Base-by-base conservation (phyloP, 2,888 invertebrate species). In the Troides oblongomaculatus region DNA sequence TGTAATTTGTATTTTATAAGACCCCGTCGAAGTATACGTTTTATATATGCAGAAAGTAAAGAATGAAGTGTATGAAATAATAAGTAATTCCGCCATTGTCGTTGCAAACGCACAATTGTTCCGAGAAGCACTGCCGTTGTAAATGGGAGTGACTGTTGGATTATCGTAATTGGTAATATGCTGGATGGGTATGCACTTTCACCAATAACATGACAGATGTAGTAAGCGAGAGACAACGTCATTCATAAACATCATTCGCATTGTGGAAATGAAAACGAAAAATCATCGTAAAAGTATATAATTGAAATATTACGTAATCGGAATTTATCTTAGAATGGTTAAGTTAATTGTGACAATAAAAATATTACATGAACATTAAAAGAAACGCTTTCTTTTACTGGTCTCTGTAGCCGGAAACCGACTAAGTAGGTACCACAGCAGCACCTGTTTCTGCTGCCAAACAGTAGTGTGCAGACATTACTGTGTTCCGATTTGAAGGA, bases 131-230 rank as follows among this genome's bases (percentile, higher is more conserved):
- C 72, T 73, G 75, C 75, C 65, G 69, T 68, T 77, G 77, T 75
- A 80, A 79, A 78, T 71, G 65, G 62, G 58, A 73, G 66, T 70
- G 69, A 73, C 69, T 50, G 39, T 43, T 46, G 64, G 43, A 83
- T 83, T 84, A 81, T 81, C 75, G 75, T 83, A 84, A 86, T 84
- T 86, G 83, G 79, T 80, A 77, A 81, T 60, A 60, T 60, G 79
- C 76, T 30, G 76, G 78, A 81, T 78, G 75, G 63, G 73, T 71
- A 76, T 76, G 71, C 75, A 80, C 87, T 87, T 87, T 88, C 86
- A 80, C 85, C 81, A 76, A 76, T 79, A 79, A 78, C 78, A 76
- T 74, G 75, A 73, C 74, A 76, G 72, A 73, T 73, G 76, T 74
- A 77, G 77, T 76, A 79, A 77, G 75, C 74, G 68, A 21, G 46